Evolutionary conservation across 2,797 vertebrate genomes (phyloP).

Genomic region (Hydrophis major): DNA sequence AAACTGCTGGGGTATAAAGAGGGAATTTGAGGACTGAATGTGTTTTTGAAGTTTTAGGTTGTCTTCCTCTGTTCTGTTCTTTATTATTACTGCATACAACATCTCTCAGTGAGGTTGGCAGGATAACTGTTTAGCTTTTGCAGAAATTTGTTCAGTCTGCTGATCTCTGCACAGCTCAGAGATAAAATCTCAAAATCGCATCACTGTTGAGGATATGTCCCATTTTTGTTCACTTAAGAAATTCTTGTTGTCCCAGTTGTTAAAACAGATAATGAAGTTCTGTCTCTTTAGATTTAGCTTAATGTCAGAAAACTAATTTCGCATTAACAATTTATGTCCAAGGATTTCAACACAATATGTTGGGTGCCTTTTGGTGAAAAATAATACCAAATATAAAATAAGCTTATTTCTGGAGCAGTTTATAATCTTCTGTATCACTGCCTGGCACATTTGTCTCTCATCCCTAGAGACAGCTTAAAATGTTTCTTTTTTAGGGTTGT

Average conservation of each 20-base stretch:
- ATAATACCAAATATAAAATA: slow-evolving; percentile 22
- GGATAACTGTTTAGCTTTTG: background rate
- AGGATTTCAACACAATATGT: slow-evolving; percentile 4
- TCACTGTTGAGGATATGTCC: background rate
- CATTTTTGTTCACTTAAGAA: background rate
- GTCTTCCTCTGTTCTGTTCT: background rate
- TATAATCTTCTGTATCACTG: slow-evolving; percentile 19
- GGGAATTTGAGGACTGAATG: background rate
- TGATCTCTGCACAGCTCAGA: background rate
- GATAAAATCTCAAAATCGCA: background rate
- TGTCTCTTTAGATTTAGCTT: slow-evolving; percentile 30
- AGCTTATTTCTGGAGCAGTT: slow-evolving; percentile 11
- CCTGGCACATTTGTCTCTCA: slow-evolving; percentile 23
- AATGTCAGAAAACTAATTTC: slow-evolving; percentile 19
- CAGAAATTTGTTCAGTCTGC: background rate
- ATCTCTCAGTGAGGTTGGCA: background rate
- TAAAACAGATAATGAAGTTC: background rate
- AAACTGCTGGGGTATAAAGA: background rate
- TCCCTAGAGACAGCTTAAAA: slow-evolving; percentile 21
- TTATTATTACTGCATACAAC: background rate
- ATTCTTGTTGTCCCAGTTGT: background rate
- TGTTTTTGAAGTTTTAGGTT: background rate
- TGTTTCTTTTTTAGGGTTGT: slow-evolving; percentile 8
- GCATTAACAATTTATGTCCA: slow-evolving; percentile 3
- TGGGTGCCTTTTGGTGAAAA: slow-evolving; percentile 20